phyloP scores from a whole-genome alignment of 2,888 invertebrate genomes.

The Lycaena phlaeas region DNA sequence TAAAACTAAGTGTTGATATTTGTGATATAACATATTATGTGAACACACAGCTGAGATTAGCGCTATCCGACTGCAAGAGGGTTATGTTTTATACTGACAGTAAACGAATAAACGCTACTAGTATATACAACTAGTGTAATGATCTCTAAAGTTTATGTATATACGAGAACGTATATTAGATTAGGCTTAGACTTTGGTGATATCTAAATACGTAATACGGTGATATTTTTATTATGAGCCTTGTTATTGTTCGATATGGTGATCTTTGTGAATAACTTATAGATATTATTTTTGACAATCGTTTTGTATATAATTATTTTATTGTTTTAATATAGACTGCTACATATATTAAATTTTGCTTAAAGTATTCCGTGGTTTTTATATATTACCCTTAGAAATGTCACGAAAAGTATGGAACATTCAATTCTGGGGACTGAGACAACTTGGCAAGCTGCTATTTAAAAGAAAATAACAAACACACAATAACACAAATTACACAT shows the following conservation, averaged over 20 bases:
- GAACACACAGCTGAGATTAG: not conserved
- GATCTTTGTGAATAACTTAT: slow-evolving; percentile 30
- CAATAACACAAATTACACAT: too few species aligned
- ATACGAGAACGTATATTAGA: slow-evolving; percentile 23
- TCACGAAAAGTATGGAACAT: too few species aligned
- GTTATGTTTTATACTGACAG: not conserved
- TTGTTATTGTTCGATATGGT: slow-evolving; percentile 37
- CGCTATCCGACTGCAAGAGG: not conserved
- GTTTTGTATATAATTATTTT: slow-evolving; percentile 46
- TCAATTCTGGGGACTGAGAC: too few species aligned
- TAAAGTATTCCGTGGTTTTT: slow-evolving; percentile 20
- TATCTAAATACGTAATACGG: slow-evolving; percentile 66
- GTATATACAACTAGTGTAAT: slow-evolving; percentile 34
- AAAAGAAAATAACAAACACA: too few species aligned
- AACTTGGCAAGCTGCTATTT: too few species aligned
- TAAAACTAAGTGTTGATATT: too few species aligned
- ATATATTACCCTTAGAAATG: not conserved
- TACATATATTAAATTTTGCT: slow-evolving; percentile 45
- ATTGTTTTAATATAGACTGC: slow-evolving; percentile 45
- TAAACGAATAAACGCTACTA: slow-evolving; percentile 30
- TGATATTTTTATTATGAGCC: slow-evolving; percentile 63
- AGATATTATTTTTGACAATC: slow-evolving; percentile 37
- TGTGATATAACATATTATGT: too few species aligned
- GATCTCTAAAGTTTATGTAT: slow-evolving; percentile 50
- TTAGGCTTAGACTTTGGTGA: slow-evolving; percentile 50